phyloP scores from a whole-genome alignment of 2,888 invertebrate species.

The Choreutis nemorana region DNA sequence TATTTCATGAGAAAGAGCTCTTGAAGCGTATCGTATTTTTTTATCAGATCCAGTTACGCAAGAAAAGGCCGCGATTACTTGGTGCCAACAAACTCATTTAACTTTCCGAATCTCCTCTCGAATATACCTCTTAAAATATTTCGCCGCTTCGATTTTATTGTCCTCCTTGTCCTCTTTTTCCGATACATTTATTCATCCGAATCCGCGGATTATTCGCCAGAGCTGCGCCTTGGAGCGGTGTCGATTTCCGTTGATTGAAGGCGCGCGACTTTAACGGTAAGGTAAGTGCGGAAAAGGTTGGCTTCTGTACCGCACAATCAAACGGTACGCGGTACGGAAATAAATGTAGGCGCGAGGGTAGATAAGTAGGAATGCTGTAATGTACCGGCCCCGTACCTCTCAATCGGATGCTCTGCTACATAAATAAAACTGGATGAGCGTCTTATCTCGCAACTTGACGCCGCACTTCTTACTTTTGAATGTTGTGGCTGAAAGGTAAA shows the following conservation, averaged over 20 bases:
- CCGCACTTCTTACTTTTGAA: constrained; percentile 36
- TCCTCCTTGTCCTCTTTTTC: constrained; percentile 38
- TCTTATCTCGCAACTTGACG: constrained; percentile 40
- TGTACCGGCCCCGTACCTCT: constrained; percentile 47
- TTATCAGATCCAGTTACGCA: constrained; percentile 50
- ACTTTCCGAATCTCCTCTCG: constrained; percentile 52
- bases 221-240: too few species aligned
- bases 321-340: constrained; percentile 44
- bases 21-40: constrained; percentile 29
- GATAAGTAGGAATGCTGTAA: constrained; percentile 48
- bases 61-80: constrained; percentile 45
- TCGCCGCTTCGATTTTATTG: constrained; percentile 54
- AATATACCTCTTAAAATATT: constrained; percentile 47
- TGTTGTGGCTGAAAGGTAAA: constrained; percentile 19
- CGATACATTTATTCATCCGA: constrained; percentile 51
- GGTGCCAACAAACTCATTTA: constrained; percentile 60
- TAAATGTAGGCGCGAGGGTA: constrained; percentile 54
- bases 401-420: constrained; percentile 59
- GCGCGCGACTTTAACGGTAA: neutral
- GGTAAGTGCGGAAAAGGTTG: neutral
- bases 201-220: constrained; percentile 41
- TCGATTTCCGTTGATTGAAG: constrained; percentile 6
- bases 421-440: constrained; percentile 59
- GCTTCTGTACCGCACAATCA: constrained; percentile 25
- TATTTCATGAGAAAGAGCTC: too few species aligned